Percentiles rank a stretch among this genome's conserved stretches.
Evolutionary conservation across 2,797 vertebrate species (phyloP).

Genomic region (Pteronotus mesoamericanus): DNA sequence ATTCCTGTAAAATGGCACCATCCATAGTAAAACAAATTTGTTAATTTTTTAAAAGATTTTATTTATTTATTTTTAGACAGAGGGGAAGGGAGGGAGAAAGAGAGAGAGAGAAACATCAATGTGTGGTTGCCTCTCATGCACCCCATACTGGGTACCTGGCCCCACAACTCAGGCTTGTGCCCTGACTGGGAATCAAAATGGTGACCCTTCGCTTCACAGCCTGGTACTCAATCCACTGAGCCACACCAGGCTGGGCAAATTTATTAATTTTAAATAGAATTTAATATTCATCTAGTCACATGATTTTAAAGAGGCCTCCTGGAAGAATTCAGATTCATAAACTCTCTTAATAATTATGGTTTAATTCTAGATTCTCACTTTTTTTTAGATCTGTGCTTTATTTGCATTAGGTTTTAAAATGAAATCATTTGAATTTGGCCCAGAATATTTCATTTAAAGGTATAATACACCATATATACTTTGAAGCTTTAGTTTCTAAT

Average conservation of each 20-base stretch:
- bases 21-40: not conserved
- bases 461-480: not conserved
- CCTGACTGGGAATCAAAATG: too few relatives aligned
- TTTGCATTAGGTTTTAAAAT: slow-evolving; percentile 37
- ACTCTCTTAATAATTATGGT: slow-evolving; percentile 31
- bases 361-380: slow-evolving; percentile 49
- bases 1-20: not conserved
- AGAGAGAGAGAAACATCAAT: too few relatives aligned
- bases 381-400: slow-evolving; percentile 42
- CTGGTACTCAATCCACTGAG: too few relatives aligned
- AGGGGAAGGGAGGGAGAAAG: too few relatives aligned
- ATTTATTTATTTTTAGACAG: too few relatives aligned
- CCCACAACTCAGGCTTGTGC: too few relatives aligned
- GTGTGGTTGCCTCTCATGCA: too few relatives aligned
- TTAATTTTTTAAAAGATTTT: too few relatives aligned
- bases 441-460: slow-evolving; percentile 31
- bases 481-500: slow-evolving; percentile 45
- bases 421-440: not conserved
- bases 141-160: too few relatives aligned
- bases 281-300: slow-evolving; percentile 17
- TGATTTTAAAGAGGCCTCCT: slow-evolving; percentile 28
- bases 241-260: too few relatives aligned
- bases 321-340: slow-evolving; percentile 38
- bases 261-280: slow-evolving; percentile 8
- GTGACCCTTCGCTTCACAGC: too few relatives aligned